A percentile compares a stretch with the other conserved stretches of the same genome.
Evolutionary conservation across 92 coral and sea anemone genomes (phyloP).

Genomic region (Plumapathes pennacea): DNA sequence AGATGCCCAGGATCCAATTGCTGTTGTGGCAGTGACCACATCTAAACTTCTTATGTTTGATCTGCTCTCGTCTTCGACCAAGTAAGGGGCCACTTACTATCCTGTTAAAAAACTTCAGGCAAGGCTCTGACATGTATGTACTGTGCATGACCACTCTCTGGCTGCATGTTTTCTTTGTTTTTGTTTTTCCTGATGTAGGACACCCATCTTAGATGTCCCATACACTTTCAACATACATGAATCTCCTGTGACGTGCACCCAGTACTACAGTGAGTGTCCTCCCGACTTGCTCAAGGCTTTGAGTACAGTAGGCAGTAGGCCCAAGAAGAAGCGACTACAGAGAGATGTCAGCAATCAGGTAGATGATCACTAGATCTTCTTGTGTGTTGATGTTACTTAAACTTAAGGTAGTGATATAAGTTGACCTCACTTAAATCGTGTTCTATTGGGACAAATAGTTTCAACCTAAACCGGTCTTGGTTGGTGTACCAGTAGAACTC

Average conservation of each 20-base stretch:
- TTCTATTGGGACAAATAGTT: too few species aligned
- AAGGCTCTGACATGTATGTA: background rate
- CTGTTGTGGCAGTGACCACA: constrained; percentile 78
- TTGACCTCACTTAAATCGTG: too few species aligned
- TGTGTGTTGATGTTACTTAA: too few species aligned
- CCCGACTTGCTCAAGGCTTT: constrained; percentile 71
- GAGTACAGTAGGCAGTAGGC: constrained; percentile 45
- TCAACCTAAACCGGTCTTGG: too few species aligned
- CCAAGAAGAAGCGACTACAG: constrained; percentile 57
- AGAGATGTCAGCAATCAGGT: constrained; percentile 73
- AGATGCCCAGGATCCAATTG: constrained; percentile 85
- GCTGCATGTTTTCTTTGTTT: background rate
- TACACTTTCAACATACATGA: constrained; percentile 94
- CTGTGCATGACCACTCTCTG: background rate
- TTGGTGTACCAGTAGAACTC: too few species aligned
- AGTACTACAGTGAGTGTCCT: constrained; percentile 86
- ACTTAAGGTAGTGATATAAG: too few species aligned
- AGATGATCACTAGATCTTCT: too few species aligned
- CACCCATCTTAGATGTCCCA: constrained; percentile 72
- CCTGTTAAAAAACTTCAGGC: background rate
- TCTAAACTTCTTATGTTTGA: constrained; percentile 81
- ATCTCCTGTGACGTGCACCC: constrained; percentile 91
- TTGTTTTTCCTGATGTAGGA: constrained; percentile 28
- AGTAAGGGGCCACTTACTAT: constrained; percentile 51
- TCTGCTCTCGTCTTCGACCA: constrained; percentile 62